A percentile compares a stretch with the other conserved stretches of the same genome.
Conservation (phyloP, 2,113 vertebrate genomes). For the Mesoclemmys tuberculata region DNA sequence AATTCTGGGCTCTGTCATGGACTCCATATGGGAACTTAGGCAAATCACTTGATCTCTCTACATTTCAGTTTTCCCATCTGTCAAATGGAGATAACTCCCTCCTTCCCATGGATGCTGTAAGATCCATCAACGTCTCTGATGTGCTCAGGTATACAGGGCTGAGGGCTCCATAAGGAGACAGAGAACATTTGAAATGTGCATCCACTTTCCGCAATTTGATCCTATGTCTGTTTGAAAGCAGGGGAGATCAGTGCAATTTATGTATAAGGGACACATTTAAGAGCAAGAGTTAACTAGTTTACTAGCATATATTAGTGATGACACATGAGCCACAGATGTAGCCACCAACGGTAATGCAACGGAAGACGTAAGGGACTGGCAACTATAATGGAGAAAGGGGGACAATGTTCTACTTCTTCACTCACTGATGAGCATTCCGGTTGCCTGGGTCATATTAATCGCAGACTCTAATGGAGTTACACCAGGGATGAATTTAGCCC, state of each 20-base stretch:
- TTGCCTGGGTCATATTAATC: not conserved
- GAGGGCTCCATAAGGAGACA: not conserved
- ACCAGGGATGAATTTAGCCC: slow-evolving; percentile 21
- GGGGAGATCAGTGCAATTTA: not conserved
- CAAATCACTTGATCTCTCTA: not conserved
- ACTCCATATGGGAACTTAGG: rapidly evolving
- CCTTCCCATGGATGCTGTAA: rapidly evolving
- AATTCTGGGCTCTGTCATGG: not conserved
- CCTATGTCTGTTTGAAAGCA: not conserved
- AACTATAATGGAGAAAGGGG: not conserved
- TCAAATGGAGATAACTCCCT: not conserved
- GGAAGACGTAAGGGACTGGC: not conserved
- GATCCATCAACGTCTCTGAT: not conserved
- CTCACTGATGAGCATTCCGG: not conserved
- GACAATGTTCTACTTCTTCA: not conserved
- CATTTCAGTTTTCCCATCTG: not conserved
- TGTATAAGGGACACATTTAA: not conserved
- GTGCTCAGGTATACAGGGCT: not conserved
- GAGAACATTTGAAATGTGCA: not conserved
- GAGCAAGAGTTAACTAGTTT: not conserved
- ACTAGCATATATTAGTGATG: no score
- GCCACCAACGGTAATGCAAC: not conserved
- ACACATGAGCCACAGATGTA: no score
- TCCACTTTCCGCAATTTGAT: not conserved
- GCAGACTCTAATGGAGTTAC: not conserved